Evolutionary conservation across 2,113 vertebrate genomes (phyloP), one percentile per base, ranked within the genome.

Genomic region (Rhea americana): DNA sequence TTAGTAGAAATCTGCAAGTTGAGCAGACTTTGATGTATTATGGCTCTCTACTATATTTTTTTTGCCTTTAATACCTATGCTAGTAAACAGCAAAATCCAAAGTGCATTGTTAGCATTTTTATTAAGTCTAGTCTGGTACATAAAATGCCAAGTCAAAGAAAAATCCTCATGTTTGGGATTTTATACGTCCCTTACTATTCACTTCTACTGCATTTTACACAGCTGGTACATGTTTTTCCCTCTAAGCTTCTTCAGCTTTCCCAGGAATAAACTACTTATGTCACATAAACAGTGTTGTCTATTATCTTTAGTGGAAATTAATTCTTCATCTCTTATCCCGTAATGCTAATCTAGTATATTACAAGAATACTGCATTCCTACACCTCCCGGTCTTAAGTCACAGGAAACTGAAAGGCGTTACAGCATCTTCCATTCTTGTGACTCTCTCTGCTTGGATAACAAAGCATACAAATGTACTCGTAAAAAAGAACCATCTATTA

Each of bases 71-170:
- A 74, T 50, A 82, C 5, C 55, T 4, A 18, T 8, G 5, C 17
- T 20, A 72, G 16, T 26, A 62, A 91, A 89, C 58, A 89, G 59
- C n/a, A 95, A 90, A 80, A 88, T 62, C 13, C 22, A 32, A 87
- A 92, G 56, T 4, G 32, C 19, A 66, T 21, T 59, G 35, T 28
- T 77, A 18, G 41, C 41, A 82, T 70, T 94, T 93, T 87, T 39
- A 87, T 90, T n/a, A 68, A 45, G 17, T 32, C 70, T 68, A 45
- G 17, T 32, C 70, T n/a, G 58, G 22, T 50, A 53, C 24, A 32
- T 53, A 87, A 93, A 61, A 86, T 70, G 5, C 2, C n/a, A 91
- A 73, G 93, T 85, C n/a, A 90, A 88, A 95, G 50, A 77, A 90
- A 93, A 93, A 90, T n/a, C 4, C 4, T n/a, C 28, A 20, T 15